phyloP scores from a whole-genome alignment of 2,797 vertebrate genomes.

The Acanthis flammea region DNA sequence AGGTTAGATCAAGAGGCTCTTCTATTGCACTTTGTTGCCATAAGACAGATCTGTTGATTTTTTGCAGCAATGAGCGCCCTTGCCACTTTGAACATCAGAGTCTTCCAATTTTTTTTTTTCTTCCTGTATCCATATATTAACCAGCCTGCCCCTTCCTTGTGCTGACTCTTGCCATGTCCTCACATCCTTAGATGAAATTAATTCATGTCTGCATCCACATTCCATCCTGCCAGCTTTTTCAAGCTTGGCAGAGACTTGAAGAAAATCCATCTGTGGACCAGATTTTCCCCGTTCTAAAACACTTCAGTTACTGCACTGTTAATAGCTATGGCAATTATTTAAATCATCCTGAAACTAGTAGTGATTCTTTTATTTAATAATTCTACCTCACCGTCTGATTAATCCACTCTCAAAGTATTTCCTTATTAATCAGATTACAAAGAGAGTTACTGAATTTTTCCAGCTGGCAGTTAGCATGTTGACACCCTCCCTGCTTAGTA shows the following conservation, averaged over 20 bases:
- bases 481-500: slow-evolving; percentile 25
- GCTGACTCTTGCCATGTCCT: neutral
- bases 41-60: neutral
- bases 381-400: neutral
- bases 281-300: neutral
- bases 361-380: neutral
- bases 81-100: neutral
- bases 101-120: neutral
- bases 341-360: neutral
- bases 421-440: slow-evolving; percentile 19
- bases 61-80: neutral
- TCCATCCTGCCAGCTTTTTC: neutral
- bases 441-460: slow-evolving; percentile 32
- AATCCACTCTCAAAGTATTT: slow-evolving; percentile 10
- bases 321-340: neutral
- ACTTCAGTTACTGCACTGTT: neutral
- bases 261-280: neutral
- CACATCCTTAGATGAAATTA: neutral
- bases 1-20: neutral
- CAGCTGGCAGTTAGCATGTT: slow-evolving; percentile 10
- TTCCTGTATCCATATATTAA: neutral
- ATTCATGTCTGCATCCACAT: neutral
- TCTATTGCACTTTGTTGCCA: neutral
- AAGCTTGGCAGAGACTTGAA: neutral
- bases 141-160: neutral